Percentiles rank a stretch among this genome's conserved stretches.
These are phyloP conservation scores for Anas acuta DNA, from an alignment of 2,797 vertebrate genomes.

Conservation along the genomic window DNA sequence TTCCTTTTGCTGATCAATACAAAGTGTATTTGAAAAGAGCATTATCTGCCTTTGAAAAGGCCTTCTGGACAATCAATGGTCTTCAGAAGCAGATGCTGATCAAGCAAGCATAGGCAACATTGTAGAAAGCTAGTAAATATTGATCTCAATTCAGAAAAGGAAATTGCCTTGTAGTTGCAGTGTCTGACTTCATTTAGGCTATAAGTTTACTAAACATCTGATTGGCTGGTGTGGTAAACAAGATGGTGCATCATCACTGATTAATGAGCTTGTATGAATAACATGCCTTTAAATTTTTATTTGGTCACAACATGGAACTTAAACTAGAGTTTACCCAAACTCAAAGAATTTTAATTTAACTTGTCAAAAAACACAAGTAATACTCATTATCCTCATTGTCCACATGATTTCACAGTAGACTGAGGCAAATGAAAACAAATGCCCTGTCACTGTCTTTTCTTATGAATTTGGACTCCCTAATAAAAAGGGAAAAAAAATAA, in stretches of 20 bases:
- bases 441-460: not conserved
- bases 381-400: not conserved
- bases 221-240: not conserved
- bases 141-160: conserved; percentile 80
- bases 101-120: conserved; percentile 78
- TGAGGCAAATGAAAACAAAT: not conserved
- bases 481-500: not conserved
- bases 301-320: not conserved
- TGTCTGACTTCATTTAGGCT: conserved; percentile 36
- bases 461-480: not conserved
- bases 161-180: conserved; percentile 72
- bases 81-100: conserved; percentile 85
- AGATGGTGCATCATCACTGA: not conserved
- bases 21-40: conserved; percentile 84
- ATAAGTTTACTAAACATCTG: not conserved
- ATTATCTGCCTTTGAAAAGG: conserved; percentile 83
- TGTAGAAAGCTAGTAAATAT: conserved; percentile 81
- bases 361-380: not conserved
- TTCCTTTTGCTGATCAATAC: conserved; percentile 83
- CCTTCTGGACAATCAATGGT: conserved; percentile 82
- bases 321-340: not conserved
- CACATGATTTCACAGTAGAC: not conserved
- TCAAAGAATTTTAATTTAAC: not conserved
- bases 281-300: not conserved
- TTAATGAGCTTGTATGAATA: not conserved